Evolutionary conservation across 1,140 invertebrate genomes (phyloP).

Genomic region (Patella vulgata): DNA sequence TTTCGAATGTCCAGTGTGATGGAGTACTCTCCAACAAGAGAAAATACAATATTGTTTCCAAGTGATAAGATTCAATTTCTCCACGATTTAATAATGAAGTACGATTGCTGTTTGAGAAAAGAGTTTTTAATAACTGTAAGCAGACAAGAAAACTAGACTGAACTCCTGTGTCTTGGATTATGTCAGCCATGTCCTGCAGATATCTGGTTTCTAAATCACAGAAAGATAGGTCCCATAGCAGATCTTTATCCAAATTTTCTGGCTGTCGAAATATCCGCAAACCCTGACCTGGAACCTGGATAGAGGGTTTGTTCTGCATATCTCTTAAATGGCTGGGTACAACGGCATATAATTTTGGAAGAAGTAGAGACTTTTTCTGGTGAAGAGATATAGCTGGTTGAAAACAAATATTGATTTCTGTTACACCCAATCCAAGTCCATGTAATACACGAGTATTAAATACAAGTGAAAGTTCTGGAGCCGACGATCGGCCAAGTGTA

Average conservation of each 20-base stretch:
- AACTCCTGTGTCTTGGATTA: slow-evolving; percentile 29
- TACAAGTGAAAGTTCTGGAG: slow-evolving; percentile 31
- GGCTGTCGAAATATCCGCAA: slow-evolving; percentile 7
- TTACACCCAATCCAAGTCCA: slow-evolving; percentile 39
- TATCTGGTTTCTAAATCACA: slow-evolving; percentile 36
- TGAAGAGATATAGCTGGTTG: slow-evolving; percentile 46
- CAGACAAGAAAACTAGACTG: slow-evolving; percentile 42
- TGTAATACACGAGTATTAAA: slow-evolving; percentile 46
- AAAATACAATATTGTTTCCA: slow-evolving; percentile 48
- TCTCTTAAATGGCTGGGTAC: slow-evolving; percentile 22
- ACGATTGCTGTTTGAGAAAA: slow-evolving; percentile 40
- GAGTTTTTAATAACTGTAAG: slow-evolving; percentile 43
- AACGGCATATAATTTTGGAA: slow-evolving; percentile 38
- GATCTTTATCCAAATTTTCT: slow-evolving; percentile 20
- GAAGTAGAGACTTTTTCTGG: slow-evolving; percentile 31
- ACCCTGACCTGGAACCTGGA: slow-evolving; percentile 14
- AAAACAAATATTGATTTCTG: slow-evolving; percentile 46
- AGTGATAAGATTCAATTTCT: slow-evolving; percentile 35
- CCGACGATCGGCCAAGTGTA: slow-evolving; percentile 36
- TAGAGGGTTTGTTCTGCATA: slow-evolving; percentile 10
- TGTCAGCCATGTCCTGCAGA: slow-evolving; percentile 25
- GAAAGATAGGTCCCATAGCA: slow-evolving; percentile 43
- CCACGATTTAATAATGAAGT: slow-evolving; percentile 44
- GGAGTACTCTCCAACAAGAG: slow-evolving; percentile 49
- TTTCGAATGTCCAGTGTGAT: slow-evolving; percentile 41